phyloP scores from a whole-genome alignment of 2,888 invertebrate species.

The Apotomis capreana region DNA sequence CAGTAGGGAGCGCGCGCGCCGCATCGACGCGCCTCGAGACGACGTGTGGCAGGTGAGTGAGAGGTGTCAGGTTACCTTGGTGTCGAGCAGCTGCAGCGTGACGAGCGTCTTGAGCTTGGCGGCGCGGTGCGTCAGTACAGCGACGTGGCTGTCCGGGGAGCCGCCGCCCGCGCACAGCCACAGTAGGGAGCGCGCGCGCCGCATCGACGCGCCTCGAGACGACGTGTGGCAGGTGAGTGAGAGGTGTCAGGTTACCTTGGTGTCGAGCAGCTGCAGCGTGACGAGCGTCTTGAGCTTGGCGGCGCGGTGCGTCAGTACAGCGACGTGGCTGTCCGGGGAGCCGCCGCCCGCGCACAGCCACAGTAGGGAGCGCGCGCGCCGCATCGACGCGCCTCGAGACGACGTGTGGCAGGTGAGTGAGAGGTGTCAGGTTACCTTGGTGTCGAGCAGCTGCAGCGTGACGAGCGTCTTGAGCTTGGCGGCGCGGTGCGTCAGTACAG shows the following conservation, averaged over 20 bases:
- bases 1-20: no score
- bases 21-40: no score
- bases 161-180: no score
- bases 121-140: slow-evolving; percentile 56
- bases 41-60: not conserved
- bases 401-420: not conserved
- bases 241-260: slow-evolving; percentile 77
- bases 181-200: no score
- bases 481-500: slow-evolving; percentile 56
- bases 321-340: no score
- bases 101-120: slow-evolving; percentile 89
- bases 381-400: no score
- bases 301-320: slow-evolving; percentile 56
- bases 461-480: slow-evolving; percentile 89
- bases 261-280: slow-evolving; percentile 90
- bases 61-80: slow-evolving; percentile 77
- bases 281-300: slow-evolving; percentile 89
- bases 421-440: slow-evolving; percentile 77
- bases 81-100: slow-evolving; percentile 90
- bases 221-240: not conserved
- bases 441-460: slow-evolving; percentile 90
- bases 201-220: no score
- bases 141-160: no score
- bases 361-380: no score
- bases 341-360: no score